Conservation (phyloP, 2,888 invertebrate species). For the Lysandra bellargus region DNA sequence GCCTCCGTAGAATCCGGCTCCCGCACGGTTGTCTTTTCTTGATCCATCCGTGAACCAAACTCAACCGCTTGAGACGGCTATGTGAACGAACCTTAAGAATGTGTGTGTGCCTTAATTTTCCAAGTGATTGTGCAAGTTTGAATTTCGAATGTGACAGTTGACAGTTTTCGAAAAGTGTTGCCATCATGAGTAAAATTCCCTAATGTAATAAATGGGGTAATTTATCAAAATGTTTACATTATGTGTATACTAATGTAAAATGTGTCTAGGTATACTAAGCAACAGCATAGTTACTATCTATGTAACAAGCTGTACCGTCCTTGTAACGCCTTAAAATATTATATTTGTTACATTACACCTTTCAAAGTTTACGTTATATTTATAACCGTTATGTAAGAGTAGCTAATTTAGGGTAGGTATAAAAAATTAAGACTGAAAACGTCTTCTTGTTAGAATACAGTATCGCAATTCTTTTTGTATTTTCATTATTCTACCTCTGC, state of each 20-base stretch:
- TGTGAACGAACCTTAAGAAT: constrained; percentile 74
- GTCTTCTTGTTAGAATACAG: constrained; percentile 30
- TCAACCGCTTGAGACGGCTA: constrained; percentile 94
- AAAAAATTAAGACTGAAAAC: constrained; percentile 33
- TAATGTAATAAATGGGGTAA: neutral
- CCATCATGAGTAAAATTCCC: neutral
- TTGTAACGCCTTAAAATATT: constrained; percentile 12
- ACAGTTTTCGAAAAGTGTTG: constrained; percentile 2
- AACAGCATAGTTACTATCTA: neutral
- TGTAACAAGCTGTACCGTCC: neutral
- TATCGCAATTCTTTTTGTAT: constrained; percentile 17
- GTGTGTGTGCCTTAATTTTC: neutral
- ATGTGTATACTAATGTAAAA: neutral
- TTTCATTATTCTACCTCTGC: constrained; percentile 29
- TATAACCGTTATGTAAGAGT: constrained; percentile 9
- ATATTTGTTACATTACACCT: constrained; percentile 23
- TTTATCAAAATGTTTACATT: neutral
- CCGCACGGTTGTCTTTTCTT: too few relatives aligned
- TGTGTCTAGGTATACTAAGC: neutral
- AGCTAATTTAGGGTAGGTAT: constrained; percentile 18
- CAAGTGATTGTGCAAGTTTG: neutral
- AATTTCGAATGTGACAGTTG: constrained; percentile 1
- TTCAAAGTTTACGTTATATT: neutral
- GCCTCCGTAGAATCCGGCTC: too few relatives aligned
- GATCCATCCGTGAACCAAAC: too few relatives aligned